Percentiles rank a stretch among this genome's conserved stretches.
Evolutionary conservation across 2,888 invertebrate genomes (phyloP).

Genomic region (Himalopsyche anomala): DNA sequence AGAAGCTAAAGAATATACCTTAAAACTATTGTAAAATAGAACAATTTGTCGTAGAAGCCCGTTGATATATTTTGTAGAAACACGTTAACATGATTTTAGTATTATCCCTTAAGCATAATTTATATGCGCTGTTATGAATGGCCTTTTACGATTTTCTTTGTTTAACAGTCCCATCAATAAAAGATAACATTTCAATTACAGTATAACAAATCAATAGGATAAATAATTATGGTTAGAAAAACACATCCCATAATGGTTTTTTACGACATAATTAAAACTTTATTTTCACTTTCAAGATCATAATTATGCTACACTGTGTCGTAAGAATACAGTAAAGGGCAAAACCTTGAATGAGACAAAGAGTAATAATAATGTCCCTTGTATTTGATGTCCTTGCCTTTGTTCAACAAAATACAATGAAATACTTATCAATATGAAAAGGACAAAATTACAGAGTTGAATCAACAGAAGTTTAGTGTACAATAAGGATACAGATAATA

Average conservation of each 20-base stretch:
- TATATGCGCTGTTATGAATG: too few relatives aligned
- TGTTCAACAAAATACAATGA: constrained; percentile 13
- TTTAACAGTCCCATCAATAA: constrained; percentile 16
- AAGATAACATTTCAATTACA: constrained; percentile 39
- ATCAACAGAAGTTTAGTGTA: not conserved
- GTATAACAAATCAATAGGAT: not conserved
- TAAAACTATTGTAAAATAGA: too few relatives aligned
- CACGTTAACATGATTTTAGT: too few relatives aligned
- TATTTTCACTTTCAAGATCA: constrained; percentile 13
- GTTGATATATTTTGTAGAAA: too few relatives aligned
- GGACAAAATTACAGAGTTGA: not conserved
- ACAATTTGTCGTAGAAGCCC: too few relatives aligned
- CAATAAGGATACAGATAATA: not conserved
- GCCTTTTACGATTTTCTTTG: too few relatives aligned
- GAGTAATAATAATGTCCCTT: not conserved
- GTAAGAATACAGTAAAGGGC: not conserved
- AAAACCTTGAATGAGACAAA: not conserved
- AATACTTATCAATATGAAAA: constrained; percentile 26
- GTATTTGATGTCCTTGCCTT: constrained; percentile 22
- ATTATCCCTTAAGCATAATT: too few relatives aligned
- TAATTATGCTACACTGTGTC: not conserved
- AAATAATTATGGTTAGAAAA: not conserved
- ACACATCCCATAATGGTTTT: not conserved
- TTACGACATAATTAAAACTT: constrained; percentile 1
- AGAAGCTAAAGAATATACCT: too few relatives aligned